Conservation (phyloP, 2,888 invertebrate species). For the Lutraria lutraria region DNA sequence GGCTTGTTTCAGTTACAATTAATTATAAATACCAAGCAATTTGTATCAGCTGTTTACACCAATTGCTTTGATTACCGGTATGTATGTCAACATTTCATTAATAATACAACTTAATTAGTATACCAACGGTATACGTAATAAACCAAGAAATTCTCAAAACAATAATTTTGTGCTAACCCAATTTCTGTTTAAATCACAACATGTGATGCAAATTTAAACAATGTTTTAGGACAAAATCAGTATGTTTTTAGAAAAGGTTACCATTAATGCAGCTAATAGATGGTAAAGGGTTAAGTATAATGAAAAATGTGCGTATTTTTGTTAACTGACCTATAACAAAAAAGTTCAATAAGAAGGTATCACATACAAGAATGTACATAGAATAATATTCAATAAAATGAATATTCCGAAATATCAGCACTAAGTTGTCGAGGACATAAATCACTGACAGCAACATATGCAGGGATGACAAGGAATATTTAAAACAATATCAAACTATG, state of each 20-base stretch:
- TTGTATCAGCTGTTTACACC: neutral
- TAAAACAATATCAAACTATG: too few relatives aligned
- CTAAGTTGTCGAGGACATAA: too few relatives aligned
- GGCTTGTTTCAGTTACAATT: neutral
- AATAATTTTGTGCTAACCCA: neutral
- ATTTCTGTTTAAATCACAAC: conserved; percentile 25
- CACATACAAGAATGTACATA: too few relatives aligned
- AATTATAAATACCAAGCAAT: neutral
- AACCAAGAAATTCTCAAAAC: too few relatives aligned
- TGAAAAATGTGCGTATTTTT: neutral
- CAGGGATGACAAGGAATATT: too few relatives aligned
- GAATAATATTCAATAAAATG: too few relatives aligned
- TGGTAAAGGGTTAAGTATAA: neutral
- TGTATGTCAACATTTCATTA: neutral
- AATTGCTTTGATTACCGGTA: neutral
- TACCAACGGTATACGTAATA: neutral
- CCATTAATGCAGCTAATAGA: neutral
- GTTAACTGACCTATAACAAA: neutral
- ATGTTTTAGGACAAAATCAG: neutral
- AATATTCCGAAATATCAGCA: too few relatives aligned
- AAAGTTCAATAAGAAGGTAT: neutral
- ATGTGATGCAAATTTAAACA: neutral
- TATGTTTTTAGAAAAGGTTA: neutral
- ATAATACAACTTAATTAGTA: neutral
- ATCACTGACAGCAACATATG: too few relatives aligned